phyloP scores from a whole-genome alignment of 64 coral and sea anemone species.

The Stichodactyla helianthus region DNA sequence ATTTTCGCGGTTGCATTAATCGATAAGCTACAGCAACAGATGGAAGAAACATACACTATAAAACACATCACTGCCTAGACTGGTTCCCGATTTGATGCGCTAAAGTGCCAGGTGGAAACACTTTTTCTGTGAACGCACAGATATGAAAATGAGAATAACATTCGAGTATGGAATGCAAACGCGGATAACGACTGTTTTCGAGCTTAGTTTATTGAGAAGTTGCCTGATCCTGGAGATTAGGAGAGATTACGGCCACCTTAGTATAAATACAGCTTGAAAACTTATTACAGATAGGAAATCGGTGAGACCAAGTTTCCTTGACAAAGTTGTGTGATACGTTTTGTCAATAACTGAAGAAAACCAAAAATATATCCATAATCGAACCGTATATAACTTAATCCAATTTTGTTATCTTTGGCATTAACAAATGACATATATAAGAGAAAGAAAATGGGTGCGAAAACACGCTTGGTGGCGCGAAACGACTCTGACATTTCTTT shows the following conservation, averaged over 20 bases:
- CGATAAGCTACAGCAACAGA: neutral
- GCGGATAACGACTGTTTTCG: neutral
- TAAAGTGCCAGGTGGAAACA: neutral
- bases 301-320: neutral
- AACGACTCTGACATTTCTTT: no score
- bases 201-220: neutral
- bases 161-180: neutral
- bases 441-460: no score
- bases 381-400: no score
- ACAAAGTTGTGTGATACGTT: neutral
- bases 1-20: neutral
- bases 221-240: neutral
- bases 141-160: constrained; percentile 11
- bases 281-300: neutral
- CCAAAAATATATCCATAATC: neutral
- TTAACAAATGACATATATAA: no score
- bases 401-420: no score
- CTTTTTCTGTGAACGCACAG: neutral
- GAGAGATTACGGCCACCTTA: neutral
- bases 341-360: neutral
- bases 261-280: neutral
- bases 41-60: neutral
- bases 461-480: no score
- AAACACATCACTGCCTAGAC: neutral
- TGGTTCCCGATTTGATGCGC: neutral